Evolutionary conservation across 2,113 vertebrate genomes (phyloP).

Genomic region (Petrocephalus microphthalmus): DNA sequence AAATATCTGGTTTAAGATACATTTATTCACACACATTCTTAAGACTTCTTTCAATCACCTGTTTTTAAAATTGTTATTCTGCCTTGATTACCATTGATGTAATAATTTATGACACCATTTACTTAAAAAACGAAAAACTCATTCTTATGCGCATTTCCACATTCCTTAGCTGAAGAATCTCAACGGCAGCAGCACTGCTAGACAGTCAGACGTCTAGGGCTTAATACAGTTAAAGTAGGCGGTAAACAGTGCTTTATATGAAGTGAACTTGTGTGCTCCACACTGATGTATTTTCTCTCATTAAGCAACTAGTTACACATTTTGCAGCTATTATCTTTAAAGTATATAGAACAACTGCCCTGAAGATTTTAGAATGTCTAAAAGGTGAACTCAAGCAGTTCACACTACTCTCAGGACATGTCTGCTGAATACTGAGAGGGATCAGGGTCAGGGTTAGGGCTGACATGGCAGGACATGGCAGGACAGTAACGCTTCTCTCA

Average conservation of each 20-base stretch:
- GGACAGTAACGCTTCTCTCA: not conserved
- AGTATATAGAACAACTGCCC: not conserved
- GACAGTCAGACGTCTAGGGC: not conserved
- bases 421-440: not conserved
- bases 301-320: not conserved
- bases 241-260: not conserved
- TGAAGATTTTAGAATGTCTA: not conserved
- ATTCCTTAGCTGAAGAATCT: not conserved
- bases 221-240: not conserved
- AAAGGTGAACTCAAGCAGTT: not conserved
- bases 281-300: not conserved
- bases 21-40: not conserved
- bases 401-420: not conserved
- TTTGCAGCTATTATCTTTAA: not conserved
- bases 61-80: not conserved
- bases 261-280: not conserved
- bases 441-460: not conserved
- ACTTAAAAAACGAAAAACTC: not conserved
- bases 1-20: not conserved
- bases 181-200: not conserved
- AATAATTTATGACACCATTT: not conserved
- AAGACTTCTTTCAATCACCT: not conserved
- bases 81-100: not conserved
- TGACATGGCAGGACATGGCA: not conserved
- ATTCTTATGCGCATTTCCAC: not conserved